phyloP scores from a whole-genome alignment of 2,888 invertebrate genomes.

The Thecocarcelia acutangulata region DNA sequence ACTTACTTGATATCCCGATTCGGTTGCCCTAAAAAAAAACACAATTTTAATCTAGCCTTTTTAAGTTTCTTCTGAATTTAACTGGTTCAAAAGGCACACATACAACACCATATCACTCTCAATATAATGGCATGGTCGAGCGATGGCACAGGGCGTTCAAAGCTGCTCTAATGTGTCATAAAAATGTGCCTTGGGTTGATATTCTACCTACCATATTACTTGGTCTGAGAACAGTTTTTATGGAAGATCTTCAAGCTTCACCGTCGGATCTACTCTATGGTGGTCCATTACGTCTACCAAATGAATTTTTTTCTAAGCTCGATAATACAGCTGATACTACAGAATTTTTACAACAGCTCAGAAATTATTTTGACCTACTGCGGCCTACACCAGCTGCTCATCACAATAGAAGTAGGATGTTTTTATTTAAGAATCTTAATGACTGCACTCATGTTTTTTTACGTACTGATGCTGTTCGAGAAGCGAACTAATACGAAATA shows the following conservation, averaged over 20 bases:
- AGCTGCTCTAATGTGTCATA: conserved; percentile 60
- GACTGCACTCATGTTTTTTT: conserved; percentile 20
- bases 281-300: conserved; percentile 11
- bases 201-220: conserved; percentile 30
- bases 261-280: conserved; percentile 21
- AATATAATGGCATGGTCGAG: conserved; percentile 62
- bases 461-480: conserved; percentile 4
- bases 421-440: conserved; percentile 47
- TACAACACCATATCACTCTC: conserved; percentile 63
- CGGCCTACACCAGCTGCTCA: conserved; percentile 51
- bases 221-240: conserved; percentile 8
- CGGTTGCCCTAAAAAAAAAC: conserved; percentile 13
- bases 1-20: conserved; percentile 19
- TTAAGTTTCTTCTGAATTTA: conserved; percentile 35
- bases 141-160: conserved; percentile 63
- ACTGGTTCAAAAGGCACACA: conserved; percentile 46
- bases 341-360: conserved; percentile 26
- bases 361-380: conserved; percentile 35
- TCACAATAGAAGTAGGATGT: conserved; percentile 57
- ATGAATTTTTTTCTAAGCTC: conserved; percentile 4
- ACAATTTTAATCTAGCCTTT: conserved; percentile 53
- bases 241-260: conserved; percentile 33
- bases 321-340: neutral
- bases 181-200: conserved; percentile 17
- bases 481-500: conserved; percentile 45